A percentile compares a stretch with the other conserved stretches of the same genome.
These are phyloP conservation scores for Philotrypesis tridentata DNA, from an alignment of 1,140 invertebrate genomes.

Conservation along the genomic window DNA sequence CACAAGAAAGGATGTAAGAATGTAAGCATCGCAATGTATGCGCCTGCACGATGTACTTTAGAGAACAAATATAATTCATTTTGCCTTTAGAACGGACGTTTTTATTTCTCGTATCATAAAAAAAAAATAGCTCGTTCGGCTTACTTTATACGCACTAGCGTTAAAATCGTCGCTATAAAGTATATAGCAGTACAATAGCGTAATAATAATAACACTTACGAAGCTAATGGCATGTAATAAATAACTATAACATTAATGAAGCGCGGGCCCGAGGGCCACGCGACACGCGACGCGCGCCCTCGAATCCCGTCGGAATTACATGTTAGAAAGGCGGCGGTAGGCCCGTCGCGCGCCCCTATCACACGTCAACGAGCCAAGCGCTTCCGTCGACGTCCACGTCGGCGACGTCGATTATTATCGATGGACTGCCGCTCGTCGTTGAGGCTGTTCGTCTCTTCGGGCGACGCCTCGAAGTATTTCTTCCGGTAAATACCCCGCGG, in stretches of 20 bases:
- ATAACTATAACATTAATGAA: constrained; percentile 15
- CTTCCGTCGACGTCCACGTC: constrained; percentile 1
- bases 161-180: background rate
- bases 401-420: background rate
- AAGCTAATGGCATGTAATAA: constrained; percentile 5
- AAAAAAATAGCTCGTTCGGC: background rate
- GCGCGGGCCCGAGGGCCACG: background rate
- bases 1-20: no score
- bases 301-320: background rate
- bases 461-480: constrained; percentile 52
- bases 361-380: background rate
- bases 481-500: constrained; percentile 55
- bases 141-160: background rate
- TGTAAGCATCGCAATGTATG: no score
- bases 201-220: background rate
- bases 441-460: constrained; percentile 53
- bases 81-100: background rate
- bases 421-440: constrained; percentile 15
- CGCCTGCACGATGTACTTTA: background rate
- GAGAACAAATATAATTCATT: background rate
- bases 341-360: no score
- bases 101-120: no score
- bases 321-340: background rate
- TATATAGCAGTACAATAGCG: background rate
- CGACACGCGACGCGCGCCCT: background rate